phyloP scores from a whole-genome alignment of 2,113 vertebrate genomes.

The Xerus inauris region DNA sequence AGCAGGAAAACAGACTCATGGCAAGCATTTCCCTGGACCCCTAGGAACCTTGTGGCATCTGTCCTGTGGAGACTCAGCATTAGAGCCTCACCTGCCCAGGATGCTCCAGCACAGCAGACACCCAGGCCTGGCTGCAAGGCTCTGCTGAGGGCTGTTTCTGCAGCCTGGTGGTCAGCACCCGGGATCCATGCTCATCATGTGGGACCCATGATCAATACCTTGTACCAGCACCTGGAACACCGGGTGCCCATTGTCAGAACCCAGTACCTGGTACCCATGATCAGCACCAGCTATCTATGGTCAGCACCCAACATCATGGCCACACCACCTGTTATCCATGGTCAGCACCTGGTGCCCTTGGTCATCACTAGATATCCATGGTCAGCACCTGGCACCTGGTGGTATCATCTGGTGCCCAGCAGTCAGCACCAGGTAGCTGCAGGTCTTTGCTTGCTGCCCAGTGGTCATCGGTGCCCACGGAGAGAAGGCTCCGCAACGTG shows the following conservation, averaged over 20 bases:
- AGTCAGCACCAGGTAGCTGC: neutral
- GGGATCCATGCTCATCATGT: neutral
- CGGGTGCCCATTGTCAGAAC: fast-evolving
- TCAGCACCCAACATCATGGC: fast-evolving
- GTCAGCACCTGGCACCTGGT: fast-evolving
- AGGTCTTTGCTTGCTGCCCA: fast-evolving
- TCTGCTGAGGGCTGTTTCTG: neutral
- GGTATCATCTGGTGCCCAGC: neutral
- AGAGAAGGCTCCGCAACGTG: neutral
- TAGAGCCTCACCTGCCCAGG: neutral
- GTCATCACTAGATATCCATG: fast-evolving
- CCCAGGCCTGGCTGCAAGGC: neutral
- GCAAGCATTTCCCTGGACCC: neutral
- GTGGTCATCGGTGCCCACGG: neutral
- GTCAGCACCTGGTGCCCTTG: neutral
- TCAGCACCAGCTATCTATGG: fast-evolving
- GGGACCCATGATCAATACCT: neutral
- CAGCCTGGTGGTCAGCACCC: neutral
- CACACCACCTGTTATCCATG: too few species aligned
- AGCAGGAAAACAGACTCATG: fast-evolving
- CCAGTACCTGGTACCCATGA: too few species aligned
- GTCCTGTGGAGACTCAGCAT: fast-evolving
- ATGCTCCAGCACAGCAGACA: too few species aligned
- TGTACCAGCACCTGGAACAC: too few species aligned
- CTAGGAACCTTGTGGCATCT: too few species aligned